Evolutionary conservation across 2,113 vertebrate species (phyloP), one percentile per base, ranked within the genome.

Genomic region (Thamnophis sirtalis): DNA sequence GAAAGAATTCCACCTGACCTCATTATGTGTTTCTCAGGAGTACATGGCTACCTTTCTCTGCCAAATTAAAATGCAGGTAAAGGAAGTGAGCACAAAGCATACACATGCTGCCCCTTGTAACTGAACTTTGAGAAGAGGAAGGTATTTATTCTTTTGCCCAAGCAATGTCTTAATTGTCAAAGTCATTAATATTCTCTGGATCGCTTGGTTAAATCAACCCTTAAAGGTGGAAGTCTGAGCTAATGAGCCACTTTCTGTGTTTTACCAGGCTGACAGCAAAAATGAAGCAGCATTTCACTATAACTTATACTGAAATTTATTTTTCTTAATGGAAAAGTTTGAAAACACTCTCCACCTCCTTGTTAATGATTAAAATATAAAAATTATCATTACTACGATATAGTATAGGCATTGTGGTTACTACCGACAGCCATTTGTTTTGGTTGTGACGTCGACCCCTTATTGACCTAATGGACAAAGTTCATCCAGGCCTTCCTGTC

Each of bases 361-460:
- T 96, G 96, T 97, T 96, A 97, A 98, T 97, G 97, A 97, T 97
- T 97, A 96, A 98, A 96, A 96, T 94, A 95, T 95, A 89, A 97
- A 96, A 28, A 97, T 96, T 95, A 96, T 95, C 80, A 93, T 90
- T 96, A 92, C 89, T 95, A 60, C 0, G 9, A 24, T 60, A 92
- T 90, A 95, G 95, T 95, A 95, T 53, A 97, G 92, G 58, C 90
- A 95, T 90, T 96, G 96, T 93, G 87, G 88, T 95, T 96, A 94
- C 93, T 95, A 88, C 94, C 94, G 96, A 85, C 49, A 93, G 87
- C 91, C 4, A 43, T 43, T 43, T 43, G 43, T 1, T 43, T 43
- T 43, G 3, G 43, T 43, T 43, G 43, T 43, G 43, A 43, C 1
- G 43, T 43, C 43, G 43, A 43, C 43, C 43, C 43, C 1, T 2